Evolutionary conservation across 2,113 vertebrate genomes (phyloP).

Genomic region (Xerus inauris): DNA sequence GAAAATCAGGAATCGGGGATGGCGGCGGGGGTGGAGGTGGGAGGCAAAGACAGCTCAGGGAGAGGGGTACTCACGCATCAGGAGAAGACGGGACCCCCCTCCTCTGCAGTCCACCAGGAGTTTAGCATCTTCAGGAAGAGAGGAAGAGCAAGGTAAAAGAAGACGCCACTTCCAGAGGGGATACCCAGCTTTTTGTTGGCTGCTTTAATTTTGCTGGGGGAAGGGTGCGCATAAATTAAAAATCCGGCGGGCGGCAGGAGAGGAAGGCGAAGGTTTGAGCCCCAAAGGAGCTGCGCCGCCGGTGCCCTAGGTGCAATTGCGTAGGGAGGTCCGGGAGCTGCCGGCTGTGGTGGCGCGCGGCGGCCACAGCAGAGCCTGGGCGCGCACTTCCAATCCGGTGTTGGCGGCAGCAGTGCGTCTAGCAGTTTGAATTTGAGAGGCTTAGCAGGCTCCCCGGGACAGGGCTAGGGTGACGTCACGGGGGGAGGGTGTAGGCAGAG

Average conservation of each 20-base stretch:
- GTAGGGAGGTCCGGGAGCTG: background rate
- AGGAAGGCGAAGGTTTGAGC: background rate
- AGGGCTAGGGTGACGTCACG: slow-evolving; percentile 82
- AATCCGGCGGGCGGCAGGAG: slow-evolving; percentile 1
- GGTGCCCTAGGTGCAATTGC: background rate
- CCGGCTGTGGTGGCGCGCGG: background rate
- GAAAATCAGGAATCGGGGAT: slow-evolving; percentile 40
- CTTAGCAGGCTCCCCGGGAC: slow-evolving; percentile 76
- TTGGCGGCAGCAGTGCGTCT: slow-evolving; percentile 47
- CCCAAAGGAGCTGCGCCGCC: background rate
- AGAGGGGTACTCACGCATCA: slow-evolving; percentile 82
- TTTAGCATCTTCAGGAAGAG: slow-evolving; percentile 77
- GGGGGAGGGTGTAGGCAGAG: slow-evolving; percentile 55
- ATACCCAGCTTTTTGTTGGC: slow-evolving; percentile 26
- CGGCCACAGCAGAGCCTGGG: background rate
- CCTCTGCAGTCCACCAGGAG: slow-evolving; percentile 68
- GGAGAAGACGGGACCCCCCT: slow-evolving; percentile 75
- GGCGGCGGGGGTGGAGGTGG: background rate
- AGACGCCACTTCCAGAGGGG: slow-evolving; percentile 4
- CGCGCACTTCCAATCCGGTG: slow-evolving; percentile 29
- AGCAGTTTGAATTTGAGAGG: slow-evolving; percentile 80
- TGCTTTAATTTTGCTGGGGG: slow-evolving; percentile 32
- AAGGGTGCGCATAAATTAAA: background rate
- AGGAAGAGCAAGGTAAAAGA: slow-evolving; percentile 57
- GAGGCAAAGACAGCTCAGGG: background rate